Evolutionary conservation across 2,888 invertebrate genomes (phyloP), one percentile per base, ranked within the genome.

Genomic region (Abrostola tripartita): DNA sequence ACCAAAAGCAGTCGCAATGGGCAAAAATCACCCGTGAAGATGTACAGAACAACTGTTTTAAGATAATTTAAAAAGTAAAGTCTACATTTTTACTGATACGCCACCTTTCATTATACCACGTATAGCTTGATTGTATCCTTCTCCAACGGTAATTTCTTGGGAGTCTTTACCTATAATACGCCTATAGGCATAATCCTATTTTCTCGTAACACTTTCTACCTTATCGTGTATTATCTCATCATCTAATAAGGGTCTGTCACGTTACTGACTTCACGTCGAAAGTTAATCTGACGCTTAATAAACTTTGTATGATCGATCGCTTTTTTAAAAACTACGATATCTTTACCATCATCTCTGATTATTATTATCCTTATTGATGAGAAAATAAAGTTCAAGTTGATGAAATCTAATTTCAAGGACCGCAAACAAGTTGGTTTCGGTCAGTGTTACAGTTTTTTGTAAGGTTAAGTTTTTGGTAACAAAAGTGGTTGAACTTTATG

Each of bases 211-310:
- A 55, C 49, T 61, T 52, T 75, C 75, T 53, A 53, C 60, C 37
- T 62, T 49, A 62, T 47, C 51, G 6, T 44, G 54, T 74, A 56
- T 79, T 76, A 79, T 77, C 81, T 66, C 65, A 42, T 56, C 62
- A 70, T 73, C 61, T 76, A 66, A 78, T 81, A 82, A 82, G 74
- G 78, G 80, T 83, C 85, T 86, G 88, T 91, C 90, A 87, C 81
- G 86, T 91, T 90, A 88, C 84, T 58, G 73, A 82, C 78, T 85
- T 82, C 82, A 84, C 84, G 84, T 85, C 81, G 85, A 88, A 89
- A 91, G 87, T 83, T 91, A 91, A 92, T 91, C 91, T 85, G 90
- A 91, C 90, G 76, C 76, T 86, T 84, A 87, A 88, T 89, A 89
- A 86, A 88, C 82, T 86, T 80, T 81, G 77, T 85, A 87, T 91